Evolutionary conservation across 1,140 invertebrate genomes (phyloP).

Genomic region (Triops cancriformis): DNA sequence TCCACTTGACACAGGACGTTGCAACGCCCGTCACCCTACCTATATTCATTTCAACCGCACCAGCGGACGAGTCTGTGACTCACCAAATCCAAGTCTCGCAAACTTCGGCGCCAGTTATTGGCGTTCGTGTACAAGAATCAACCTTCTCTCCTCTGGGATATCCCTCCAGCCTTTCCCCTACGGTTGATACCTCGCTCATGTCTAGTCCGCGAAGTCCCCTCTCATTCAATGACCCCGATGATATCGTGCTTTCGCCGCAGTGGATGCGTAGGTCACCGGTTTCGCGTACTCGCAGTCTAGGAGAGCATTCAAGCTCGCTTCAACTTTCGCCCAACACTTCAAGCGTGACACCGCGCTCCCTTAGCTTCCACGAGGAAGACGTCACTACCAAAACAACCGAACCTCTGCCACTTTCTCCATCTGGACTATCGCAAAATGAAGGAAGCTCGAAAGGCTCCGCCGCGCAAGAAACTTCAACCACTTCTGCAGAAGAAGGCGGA

Average conservation of each 20-base stretch:
- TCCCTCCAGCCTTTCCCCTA: conserved; percentile 18
- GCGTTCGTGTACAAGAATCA: neutral
- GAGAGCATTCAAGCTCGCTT: neutral
- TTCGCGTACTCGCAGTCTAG: conserved; percentile 28
- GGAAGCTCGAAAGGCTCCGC: conserved; percentile 1
- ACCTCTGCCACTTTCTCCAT: neutral
- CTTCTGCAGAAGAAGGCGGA: conserved; percentile 23
- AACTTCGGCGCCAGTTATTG: neutral
- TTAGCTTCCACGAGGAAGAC: neutral
- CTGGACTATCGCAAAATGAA: neutral
- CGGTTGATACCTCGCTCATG: conserved; percentile 26
- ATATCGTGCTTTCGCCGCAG: conserved; percentile 32
- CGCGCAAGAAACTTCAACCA: conserved; percentile 16
- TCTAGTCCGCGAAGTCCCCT: conserved; percentile 25
- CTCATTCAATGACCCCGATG: conserved; percentile 27
- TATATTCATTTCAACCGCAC: neutral
- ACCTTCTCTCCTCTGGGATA: neutral
- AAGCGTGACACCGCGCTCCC: neutral
- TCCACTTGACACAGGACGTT: neutral
- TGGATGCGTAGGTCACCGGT: conserved; percentile 32
- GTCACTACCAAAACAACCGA: neutral
- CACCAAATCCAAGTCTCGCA: neutral
- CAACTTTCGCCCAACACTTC: neutral
- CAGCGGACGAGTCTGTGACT: neutral
- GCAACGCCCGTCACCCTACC: neutral